Base-by-base conservation (phyloP, 2,888 invertebrate genomes). In the Drosophila merina region DNA sequence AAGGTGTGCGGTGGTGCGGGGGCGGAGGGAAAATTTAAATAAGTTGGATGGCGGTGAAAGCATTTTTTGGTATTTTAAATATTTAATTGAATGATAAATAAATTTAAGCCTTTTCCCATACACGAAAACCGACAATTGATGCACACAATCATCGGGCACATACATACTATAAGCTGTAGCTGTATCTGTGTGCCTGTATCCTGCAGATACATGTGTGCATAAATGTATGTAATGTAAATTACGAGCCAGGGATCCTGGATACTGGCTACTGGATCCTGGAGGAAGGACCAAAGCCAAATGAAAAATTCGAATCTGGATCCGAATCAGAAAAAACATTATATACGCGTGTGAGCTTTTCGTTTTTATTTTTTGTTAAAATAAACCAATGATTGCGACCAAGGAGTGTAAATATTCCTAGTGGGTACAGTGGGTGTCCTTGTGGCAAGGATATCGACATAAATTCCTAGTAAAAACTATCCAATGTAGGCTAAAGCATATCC, bases 31-130 rank as follows among this genome's bases (percentile, higher is more conserved):
- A 60, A 66, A 28, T 62, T 71, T 60, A 77, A 78, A 78, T 64
- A 72, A 71, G 71, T 69, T 68, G 69, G 62, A 8, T 57, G 85
- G 80, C 72, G 86, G 86, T 80, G 80, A 87, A 87, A 87, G 75
- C 78, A 86, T 88, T 88, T 88, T 88, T 88, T 81, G 79, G 81
- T 78, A 77, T 87, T 88, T 89, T 87, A 88, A 88, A 88, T 88
- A 88, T 88, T 88, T 88, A 88, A 88, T 89, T 88, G 87, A 88
- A 89, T 89, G 85, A 88, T 88, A 88, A 89, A 88, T 85, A 88
- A 88, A 86, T 89, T 75, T 67, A 82, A 80, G 80, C 77, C 59
- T 57, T 76, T 36, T 20, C 62, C 62, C 71, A 74, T 58, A 59
- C 70, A 58, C 48, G 55, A 12, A 12, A 44, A 58, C 47, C 33